Conservation (phyloP, 2,113 vertebrate genomes). For the Empidonax traillii region DNA sequence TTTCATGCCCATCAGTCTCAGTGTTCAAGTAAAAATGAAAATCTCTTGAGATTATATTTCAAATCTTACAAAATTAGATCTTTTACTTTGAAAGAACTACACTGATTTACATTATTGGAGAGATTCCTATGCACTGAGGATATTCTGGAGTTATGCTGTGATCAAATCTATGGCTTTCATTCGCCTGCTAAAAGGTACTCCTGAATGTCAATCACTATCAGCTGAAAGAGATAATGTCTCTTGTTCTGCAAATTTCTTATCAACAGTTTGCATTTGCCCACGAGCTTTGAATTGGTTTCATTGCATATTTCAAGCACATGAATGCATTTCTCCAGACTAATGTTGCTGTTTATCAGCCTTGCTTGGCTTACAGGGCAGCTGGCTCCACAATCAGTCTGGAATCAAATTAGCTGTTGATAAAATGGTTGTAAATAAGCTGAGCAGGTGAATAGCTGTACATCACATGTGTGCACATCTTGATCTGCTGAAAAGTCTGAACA, state of each 20-base stretch:
- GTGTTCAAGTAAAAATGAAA: constrained; percentile 4
- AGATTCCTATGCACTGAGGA: neutral
- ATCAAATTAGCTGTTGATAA: constrained; percentile 48
- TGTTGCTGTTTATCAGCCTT: neutral
- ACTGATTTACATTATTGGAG: neutral
- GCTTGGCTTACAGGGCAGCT: neutral
- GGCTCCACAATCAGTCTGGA: neutral
- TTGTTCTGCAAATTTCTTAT: constrained; percentile 26
- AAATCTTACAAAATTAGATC: neutral
- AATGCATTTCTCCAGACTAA: constrained; percentile 1
- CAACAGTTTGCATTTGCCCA: neutral
- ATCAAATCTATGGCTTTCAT: neutral
- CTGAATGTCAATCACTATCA: neutral
- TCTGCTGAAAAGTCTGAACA: neutral
- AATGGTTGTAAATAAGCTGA: neutral
- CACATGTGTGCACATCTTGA: neutral
- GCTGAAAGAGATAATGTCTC: neutral
- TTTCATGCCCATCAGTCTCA: neutral
- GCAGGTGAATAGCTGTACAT: neutral
- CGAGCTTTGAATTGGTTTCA: neutral
- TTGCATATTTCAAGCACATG: neutral
- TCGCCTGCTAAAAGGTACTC: neutral
- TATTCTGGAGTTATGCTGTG: neutral
- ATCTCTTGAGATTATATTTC: neutral
- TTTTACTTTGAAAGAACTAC: neutral